Percentiles rank a stretch among this genome's conserved stretches.
Evolutionary conservation across 2,888 invertebrate genomes (phyloP).

Genomic region (Dione vanillae): DNA sequence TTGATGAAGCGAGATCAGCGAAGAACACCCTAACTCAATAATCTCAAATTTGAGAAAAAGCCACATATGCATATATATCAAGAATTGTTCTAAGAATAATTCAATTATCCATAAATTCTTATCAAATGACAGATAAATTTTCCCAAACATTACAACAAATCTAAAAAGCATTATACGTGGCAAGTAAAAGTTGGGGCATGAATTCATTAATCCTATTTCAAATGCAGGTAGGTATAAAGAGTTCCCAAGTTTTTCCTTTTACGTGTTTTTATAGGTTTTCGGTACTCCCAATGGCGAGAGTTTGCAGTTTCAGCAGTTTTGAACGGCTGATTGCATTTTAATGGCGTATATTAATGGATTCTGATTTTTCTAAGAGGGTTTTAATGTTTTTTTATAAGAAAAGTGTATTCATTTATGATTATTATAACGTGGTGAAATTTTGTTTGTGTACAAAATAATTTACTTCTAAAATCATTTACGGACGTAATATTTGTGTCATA

Average conservation of each 20-base stretch:
- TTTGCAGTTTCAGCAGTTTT: conserved; percentile 42
- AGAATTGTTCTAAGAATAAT: no score
- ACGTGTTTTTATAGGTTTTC: conserved; percentile 46
- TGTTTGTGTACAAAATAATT: neutral
- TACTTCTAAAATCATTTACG: no score
- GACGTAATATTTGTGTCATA: no score
- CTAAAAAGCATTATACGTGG: neutral
- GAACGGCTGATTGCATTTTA: conserved; percentile 47
- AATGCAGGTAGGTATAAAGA: conserved; percentile 50
- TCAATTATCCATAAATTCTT: neutral
- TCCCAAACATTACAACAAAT: conserved; percentile 2
- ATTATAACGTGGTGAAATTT: neutral
- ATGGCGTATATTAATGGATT: conserved; percentile 40
- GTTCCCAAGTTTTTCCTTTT: conserved; percentile 49
- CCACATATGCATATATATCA: no score
- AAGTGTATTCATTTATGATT: conserved; percentile 5
- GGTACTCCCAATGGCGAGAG: conserved; percentile 29
- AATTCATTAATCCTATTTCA: conserved; percentile 53
- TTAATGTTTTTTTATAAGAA: conserved; percentile 27
- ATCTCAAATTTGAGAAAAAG: no score
- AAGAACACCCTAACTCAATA: no score
- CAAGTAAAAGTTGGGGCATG: conserved; percentile 48
- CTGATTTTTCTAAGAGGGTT: conserved; percentile 34
- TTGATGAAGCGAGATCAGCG: no score
- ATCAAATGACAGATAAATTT: neutral